These are phyloP conservation scores for Euclidia mi DNA, from an alignment of 2,888 invertebrate genomes.

Conservation along the genomic window DNA sequence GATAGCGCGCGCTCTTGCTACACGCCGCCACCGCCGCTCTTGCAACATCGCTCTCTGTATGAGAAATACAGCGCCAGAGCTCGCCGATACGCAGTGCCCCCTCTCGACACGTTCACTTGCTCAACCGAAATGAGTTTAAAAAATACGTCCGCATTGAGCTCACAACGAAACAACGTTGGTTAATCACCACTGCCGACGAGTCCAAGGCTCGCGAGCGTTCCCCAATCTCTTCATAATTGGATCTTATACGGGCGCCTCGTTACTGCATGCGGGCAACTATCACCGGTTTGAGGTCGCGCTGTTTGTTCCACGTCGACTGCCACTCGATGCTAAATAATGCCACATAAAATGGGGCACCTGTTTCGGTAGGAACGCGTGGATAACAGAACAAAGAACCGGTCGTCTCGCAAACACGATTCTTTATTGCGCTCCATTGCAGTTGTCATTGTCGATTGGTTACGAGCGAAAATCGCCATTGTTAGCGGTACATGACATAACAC, in stretches of 20 bases:
- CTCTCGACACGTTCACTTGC: conserved; percentile 87
- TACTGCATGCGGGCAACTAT: conserved; percentile 76
- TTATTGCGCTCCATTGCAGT: conserved; percentile 74
- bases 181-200: conserved; percentile 44
- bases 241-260: conserved; percentile 76
- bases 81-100: conserved; percentile 82
- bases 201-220: conserved; percentile 68
- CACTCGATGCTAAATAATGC: conserved; percentile 58
- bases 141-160: conserved; percentile 57
- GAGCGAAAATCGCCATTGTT: conserved; percentile 76
- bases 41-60: conserved; percentile 80
- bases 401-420: conserved; percentile 72
- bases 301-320: conserved; percentile 51
- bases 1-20: conserved; percentile 77
- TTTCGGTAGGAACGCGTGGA: conserved; percentile 67
- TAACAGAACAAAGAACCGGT: conserved; percentile 71
- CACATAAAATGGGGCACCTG: conserved; percentile 72
- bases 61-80: conserved; percentile 79
- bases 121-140: conserved; percentile 69
- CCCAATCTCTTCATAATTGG: conserved; percentile 72
- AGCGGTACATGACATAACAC: conserved; percentile 73
- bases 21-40: conserved; percentile 70
- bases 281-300: conserved; percentile 55
- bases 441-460: conserved; percentile 76
- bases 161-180: conserved; percentile 34